Conservation (phyloP, 2,113 vertebrate genomes). For the Gobio gobio region DNA sequence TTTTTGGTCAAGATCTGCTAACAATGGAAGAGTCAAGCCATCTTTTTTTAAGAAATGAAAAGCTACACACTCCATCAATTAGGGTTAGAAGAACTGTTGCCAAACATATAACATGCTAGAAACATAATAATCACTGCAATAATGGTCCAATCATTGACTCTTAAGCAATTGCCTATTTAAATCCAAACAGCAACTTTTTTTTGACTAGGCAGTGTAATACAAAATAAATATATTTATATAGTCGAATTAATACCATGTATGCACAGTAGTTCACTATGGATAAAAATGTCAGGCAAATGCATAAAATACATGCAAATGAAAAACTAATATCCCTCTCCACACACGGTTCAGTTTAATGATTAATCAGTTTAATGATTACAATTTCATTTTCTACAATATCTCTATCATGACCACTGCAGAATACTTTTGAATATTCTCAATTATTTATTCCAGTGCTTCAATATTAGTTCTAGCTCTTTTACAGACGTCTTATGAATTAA, state of each 20-base stretch:
- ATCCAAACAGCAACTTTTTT: no score
- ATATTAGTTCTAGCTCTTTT: background rate
- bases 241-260: background rate
- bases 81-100: no score
- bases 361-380: background rate
- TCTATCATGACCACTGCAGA: background rate
- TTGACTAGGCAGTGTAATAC: no score
- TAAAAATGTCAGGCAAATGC: background rate
- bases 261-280: background rate
- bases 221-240: background rate
- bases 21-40: no score
- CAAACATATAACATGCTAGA: no score
- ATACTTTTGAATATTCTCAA: background rate
- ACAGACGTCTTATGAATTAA: constrained; percentile 1
- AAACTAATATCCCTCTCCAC: background rate
- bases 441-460: background rate
- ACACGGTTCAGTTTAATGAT: background rate
- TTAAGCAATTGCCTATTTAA: no score
- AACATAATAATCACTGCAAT: no score
- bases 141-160: no score
- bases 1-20: no score
- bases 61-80: no score
- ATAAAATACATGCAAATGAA: background rate
- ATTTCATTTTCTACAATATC: background rate
- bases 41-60: no score